phyloP scores from a whole-genome alignment of 2,797 vertebrate species.

The Hafferia zeledoni region DNA sequence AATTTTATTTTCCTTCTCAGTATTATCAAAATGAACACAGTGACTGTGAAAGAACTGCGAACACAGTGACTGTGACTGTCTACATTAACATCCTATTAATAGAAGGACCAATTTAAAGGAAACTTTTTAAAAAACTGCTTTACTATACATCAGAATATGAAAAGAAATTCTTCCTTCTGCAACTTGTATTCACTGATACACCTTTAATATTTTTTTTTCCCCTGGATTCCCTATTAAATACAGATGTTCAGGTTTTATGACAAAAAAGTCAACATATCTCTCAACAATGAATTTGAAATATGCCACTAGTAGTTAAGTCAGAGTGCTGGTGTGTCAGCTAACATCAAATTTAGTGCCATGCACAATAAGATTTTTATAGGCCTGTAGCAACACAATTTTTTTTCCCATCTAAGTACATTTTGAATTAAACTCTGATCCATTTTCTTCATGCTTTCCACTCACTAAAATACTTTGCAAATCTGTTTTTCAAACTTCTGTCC shows the following conservation, averaged over 20 bases:
- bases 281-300: conserved; percentile 5
- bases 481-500: background rate
- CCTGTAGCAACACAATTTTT: background rate
- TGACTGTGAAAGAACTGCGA: background rate
- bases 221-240: background rate
- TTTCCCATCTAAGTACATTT: background rate
- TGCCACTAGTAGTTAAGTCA: background rate
- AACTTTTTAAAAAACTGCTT: background rate
- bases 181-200: background rate
- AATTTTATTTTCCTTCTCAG: background rate
- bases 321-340: background rate
- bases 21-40: background rate
- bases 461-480: background rate
- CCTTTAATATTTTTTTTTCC: background rate
- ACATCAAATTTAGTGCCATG: background rate
- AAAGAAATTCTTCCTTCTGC: background rate
- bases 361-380: background rate
- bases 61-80: background rate
- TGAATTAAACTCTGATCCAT: background rate
- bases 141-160: background rate
- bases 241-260: background rate
- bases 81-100: background rate
- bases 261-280: background rate
- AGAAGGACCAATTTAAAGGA: background rate
- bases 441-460: background rate